These are phyloP conservation scores for Oncorhynchus masou DNA, from an alignment of 2,113 vertebrate species.

Conservation along the genomic window DNA sequence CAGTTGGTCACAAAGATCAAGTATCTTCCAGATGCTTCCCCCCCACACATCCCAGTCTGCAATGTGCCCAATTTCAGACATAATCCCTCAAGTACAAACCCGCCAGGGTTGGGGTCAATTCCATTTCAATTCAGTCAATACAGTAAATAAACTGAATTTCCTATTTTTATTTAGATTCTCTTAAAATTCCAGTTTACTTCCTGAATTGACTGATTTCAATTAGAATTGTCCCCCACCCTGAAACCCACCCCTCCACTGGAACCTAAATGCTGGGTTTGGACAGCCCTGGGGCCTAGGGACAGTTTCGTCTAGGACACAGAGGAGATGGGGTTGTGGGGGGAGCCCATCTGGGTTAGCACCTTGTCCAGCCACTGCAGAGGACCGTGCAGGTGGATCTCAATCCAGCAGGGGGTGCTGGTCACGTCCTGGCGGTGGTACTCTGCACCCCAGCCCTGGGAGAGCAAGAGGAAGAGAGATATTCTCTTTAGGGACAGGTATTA, in stretches of 20 bases:
- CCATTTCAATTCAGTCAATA: no score
- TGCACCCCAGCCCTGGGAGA: constrained; percentile 93
- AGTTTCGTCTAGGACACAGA: constrained; percentile 87
- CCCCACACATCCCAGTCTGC: constrained; percentile 67
- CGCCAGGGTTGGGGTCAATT: no score
- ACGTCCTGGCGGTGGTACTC: constrained; percentile 99
- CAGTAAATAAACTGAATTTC: no score
- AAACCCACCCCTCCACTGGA: constrained; percentile 31
- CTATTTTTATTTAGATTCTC: no score
- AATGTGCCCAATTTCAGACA: constrained; percentile 79
- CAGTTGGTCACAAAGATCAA: constrained; percentile 96
- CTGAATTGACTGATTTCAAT: background rate
- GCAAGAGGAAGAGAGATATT: background rate
- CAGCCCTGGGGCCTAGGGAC: constrained; percentile 48
- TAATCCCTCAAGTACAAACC: constrained; percentile 86
- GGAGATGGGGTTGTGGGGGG: constrained; percentile 96
- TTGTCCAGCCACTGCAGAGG: constrained; percentile 99
- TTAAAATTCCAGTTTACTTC: background rate
- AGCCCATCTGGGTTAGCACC: constrained; percentile 99
- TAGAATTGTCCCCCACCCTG: background rate
- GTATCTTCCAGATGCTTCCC: constrained; percentile 85
- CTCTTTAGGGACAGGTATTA: no score
- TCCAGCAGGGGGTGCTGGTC: constrained; percentile 99
- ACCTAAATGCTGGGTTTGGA: constrained; percentile 58
- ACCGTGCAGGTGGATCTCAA: constrained; percentile 97